Evolutionary conservation across 2,888 invertebrate species (phyloP).

Genomic region (Metalampra italica): DNA sequence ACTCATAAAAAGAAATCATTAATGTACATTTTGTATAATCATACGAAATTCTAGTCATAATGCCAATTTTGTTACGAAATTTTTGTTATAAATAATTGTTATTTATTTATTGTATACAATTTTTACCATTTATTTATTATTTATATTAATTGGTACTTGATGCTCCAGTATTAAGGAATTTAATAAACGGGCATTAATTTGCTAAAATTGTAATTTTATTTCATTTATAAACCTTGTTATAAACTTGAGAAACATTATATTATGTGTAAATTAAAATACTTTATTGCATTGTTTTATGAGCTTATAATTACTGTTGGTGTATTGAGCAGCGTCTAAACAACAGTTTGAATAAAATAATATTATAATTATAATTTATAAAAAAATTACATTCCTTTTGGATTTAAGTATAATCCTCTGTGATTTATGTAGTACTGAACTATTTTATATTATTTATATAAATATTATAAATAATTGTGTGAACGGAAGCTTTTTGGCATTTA

Average conservation of each 20-base stretch:
- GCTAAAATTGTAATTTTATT: constrained; percentile 25
- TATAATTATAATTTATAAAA: too few species aligned
- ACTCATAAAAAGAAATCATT: constrained; percentile 2
- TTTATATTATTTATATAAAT: too few species aligned
- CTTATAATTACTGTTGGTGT: too few species aligned
- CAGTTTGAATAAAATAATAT: too few species aligned
- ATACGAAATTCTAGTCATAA: constrained; percentile 63
- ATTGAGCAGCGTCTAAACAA: too few species aligned
- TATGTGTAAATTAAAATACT: too few species aligned
- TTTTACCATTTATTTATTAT: constrained; percentile 62
- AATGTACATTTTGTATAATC: constrained; percentile 31
- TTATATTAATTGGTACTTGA: constrained; percentile 51
- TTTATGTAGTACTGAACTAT: too few species aligned
- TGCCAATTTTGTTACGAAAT: constrained; percentile 41
- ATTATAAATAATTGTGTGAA: too few species aligned
- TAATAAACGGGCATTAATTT: constrained; percentile 68
- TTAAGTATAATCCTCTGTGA: too few species aligned
- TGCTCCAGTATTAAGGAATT: constrained; percentile 65
- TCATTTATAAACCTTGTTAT: constrained; percentile 10
- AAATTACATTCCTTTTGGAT: too few species aligned
- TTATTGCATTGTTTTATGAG: too few species aligned
- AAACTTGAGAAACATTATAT: not conserved
- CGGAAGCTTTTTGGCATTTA: too few species aligned
- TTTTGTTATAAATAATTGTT: constrained; percentile 43
- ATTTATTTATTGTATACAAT: constrained; percentile 69